phyloP scores from a whole-genome alignment of 2,113 vertebrate species.

The Brachyistius frenatus region DNA sequence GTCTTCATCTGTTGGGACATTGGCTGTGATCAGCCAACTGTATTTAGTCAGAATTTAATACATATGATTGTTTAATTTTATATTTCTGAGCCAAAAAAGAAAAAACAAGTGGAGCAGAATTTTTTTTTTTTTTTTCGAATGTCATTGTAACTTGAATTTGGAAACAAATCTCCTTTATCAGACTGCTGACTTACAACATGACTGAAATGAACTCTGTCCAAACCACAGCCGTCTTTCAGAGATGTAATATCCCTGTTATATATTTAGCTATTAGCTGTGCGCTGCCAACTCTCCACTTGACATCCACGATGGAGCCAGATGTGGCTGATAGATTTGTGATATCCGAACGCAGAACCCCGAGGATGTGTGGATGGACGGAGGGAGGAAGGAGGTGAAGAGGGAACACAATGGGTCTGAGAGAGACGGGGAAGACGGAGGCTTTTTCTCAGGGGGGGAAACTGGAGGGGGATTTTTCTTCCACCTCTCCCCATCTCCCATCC shows the following conservation, averaged over 20 bases:
- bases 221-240: conserved; percentile 35
- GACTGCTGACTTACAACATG: conserved; percentile 18
- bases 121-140: conserved; percentile 16
- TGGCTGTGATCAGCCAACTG: not conserved
- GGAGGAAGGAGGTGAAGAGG: conserved; percentile 75
- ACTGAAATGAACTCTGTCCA: conserved; percentile 37
- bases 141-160: conserved; percentile 33
- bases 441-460: conserved; percentile 37
- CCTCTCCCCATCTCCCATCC: conserved; percentile 45
- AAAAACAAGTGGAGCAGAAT: not conserved
- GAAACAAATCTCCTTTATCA: conserved; percentile 42
- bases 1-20: not conserved
- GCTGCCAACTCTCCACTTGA: conserved; percentile 41
- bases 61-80: not conserved
- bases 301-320: conserved; percentile 62
- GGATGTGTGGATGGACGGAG: conserved; percentile 73
- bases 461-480: conserved; percentile 49
- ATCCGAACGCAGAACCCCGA: conserved; percentile 52
- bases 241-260: conserved; percentile 48
- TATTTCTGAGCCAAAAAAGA: conserved; percentile 4
- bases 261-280: conserved; percentile 58
- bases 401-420: conserved; percentile 73
- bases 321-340: conserved; percentile 76
- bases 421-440: conserved; percentile 56
- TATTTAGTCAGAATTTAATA: not conserved